Percentiles rank a stretch among this genome's conserved stretches.
Evolutionary conservation across 2,888 invertebrate species (phyloP).

Genomic region (Hemistola chrysoprasaria): DNA sequence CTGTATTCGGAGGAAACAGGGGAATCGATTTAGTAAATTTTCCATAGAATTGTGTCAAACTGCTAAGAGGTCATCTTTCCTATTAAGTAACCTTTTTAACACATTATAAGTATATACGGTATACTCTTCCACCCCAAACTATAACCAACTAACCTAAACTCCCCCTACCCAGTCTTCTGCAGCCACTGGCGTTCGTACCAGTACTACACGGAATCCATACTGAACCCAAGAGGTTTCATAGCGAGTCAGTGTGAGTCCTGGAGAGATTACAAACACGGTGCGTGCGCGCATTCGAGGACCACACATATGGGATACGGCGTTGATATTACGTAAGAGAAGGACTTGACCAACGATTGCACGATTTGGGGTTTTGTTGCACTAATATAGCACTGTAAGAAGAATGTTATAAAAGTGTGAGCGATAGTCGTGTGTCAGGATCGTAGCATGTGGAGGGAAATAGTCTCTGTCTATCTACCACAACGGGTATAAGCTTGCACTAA

Average conservation of each 20-base stretch:
- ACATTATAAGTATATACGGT: too few species aligned
- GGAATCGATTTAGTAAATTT: too few species aligned
- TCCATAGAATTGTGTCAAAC: too few species aligned
- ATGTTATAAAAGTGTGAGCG: too few species aligned
- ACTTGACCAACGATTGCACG: background rate
- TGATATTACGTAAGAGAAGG: constrained; percentile 63
- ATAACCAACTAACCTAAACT: constrained; percentile 14
- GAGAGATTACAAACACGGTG: constrained; percentile 65
- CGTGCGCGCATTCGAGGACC: constrained; percentile 53
- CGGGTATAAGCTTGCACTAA: too few species aligned
- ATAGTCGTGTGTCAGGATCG: too few species aligned
- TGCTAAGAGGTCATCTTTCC: too few species aligned
- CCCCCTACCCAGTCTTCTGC: constrained; percentile 77
- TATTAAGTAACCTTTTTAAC: too few species aligned
- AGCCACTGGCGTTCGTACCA: constrained; percentile 85
- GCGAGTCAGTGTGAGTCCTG: constrained; percentile 73
- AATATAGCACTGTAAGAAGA: too few species aligned
- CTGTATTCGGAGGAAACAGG: too few species aligned
- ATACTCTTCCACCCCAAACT: background rate
- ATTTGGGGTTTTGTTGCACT: constrained; percentile 1
- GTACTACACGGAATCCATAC: constrained; percentile 82
- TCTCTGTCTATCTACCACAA: too few species aligned
- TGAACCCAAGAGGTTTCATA: constrained; percentile 71
- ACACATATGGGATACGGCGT: constrained; percentile 76
- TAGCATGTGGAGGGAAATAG: too few species aligned